Evolutionary conservation across 2,888 invertebrate species (phyloP).

Genomic region (Platycheirus rosarum): DNA sequence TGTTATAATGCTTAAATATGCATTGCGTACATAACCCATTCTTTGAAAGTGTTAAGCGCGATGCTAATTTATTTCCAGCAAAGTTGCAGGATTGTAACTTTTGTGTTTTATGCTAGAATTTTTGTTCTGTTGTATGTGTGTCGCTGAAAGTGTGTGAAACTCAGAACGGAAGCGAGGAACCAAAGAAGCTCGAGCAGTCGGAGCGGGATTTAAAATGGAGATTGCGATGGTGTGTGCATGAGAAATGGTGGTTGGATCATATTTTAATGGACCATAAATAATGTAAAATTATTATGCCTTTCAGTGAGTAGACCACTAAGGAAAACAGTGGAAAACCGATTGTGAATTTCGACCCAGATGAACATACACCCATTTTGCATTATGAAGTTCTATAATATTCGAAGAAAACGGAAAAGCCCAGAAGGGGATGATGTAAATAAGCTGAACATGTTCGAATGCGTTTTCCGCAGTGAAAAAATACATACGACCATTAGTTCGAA

Average conservation of each 20-base stretch:
- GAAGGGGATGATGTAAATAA: conserved; percentile 8
- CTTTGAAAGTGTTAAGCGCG: conserved; percentile 52
- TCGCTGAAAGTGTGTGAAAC: background rate
- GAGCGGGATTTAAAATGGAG: background rate
- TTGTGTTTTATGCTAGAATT: background rate
- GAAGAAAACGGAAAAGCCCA: background rate
- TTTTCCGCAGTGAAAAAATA: too few species aligned
- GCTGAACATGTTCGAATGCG: conserved; percentile 4
- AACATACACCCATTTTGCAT: conserved; percentile 2
- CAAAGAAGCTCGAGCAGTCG: background rate
- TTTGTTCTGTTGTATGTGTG: background rate
- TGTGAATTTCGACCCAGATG: conserved; percentile 10
- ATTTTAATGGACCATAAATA: conserved; percentile 73
- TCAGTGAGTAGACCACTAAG: conserved; percentile 6
- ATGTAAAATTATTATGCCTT: conserved; percentile 67
- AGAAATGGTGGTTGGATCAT: conserved; percentile 56
- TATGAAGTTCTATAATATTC: background rate
- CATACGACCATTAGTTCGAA: background rate
- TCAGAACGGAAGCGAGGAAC: background rate
- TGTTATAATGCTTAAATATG: background rate
- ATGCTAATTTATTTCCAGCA: conserved; percentile 69
- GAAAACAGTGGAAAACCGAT: conserved; percentile 6
- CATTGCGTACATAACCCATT: conserved; percentile 27
- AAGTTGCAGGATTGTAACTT: conserved; percentile 48
- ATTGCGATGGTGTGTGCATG: conserved; percentile 32